Base-by-base conservation (phyloP, 2,113 vertebrate species). In the Colaptes auratus region DNA sequence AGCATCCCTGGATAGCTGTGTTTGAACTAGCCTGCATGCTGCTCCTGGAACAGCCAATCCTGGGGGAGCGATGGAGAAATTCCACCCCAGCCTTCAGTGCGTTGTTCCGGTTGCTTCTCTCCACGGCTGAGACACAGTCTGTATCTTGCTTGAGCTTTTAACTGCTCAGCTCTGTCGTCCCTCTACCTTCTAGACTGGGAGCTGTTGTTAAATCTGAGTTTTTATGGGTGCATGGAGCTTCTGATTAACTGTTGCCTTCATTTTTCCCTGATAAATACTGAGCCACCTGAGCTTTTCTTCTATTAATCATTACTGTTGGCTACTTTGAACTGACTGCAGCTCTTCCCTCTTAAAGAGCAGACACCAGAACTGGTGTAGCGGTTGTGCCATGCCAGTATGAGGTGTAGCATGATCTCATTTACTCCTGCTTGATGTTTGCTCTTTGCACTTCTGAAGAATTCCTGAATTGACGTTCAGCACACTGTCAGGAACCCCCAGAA, bases 11-110 rank as follows among this genome's bases (percentile, higher is more conserved):
- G 94, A 82, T 92, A 91, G 91, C 91, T 89, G 79, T 96, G 96
- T 95, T 95, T 96, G 95, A 94, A 91, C 91, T 95, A 92, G 95
- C 11, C 48, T 95, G 92, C 82, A 24, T 81, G 52, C 80, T 91
- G 82, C 70, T 48, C 35, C 82, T 55, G 65, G 56, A 81, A 28
- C 82, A 72, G 77, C 92, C 86, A 88, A 61, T 94, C 92, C 90
- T 83, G 36, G 25, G 30, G 59, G 77, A 93, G 66, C 89, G 84
- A 84, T 79, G 84, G 90, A 95, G 91, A 96, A 89, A 90, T 96
- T 96, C 94, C 92, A 92, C 77, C 66, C 60, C 63, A 72, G 35
- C 86, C 89, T 96, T 93, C 84, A 79, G 89, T 69, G 59, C 1
- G 0, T 73, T 63, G 70, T 92, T 89, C 73, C 74, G 69, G 83